Evolutionary conservation across 2,113 vertebrate genomes (phyloP).

Genomic region (Kryptolebias marmoratus): DNA sequence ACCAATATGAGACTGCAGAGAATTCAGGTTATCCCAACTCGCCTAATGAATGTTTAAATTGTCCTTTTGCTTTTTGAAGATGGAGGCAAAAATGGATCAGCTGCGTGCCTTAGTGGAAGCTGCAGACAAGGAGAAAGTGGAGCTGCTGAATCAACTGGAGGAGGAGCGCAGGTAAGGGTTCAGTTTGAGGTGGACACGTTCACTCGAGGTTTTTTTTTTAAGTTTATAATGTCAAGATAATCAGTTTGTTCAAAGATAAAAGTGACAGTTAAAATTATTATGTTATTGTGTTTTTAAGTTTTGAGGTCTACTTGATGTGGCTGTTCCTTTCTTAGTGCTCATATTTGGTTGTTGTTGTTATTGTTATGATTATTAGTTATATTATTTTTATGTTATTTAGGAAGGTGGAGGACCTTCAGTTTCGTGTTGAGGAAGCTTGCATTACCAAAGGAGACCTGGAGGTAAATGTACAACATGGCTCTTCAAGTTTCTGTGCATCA

Average conservation of each 20-base stretch:
- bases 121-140: conserved; percentile 95
- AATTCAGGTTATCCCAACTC: neutral
- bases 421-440: conserved; percentile 97
- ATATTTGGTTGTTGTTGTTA: neutral
- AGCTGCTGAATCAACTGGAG: conserved; percentile 95
- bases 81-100: conserved; percentile 98
- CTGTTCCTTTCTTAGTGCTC: neutral
- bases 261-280: neutral
- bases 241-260: no score
- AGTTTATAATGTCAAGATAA: neutral
- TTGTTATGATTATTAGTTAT: neutral
- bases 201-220: neutral
- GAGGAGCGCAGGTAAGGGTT: conserved; percentile 91
- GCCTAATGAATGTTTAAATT: neutral
- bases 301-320: neutral
- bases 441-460: conserved; percentile 99
- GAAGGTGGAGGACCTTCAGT: conserved; percentile 98
- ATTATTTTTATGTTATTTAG: conserved; percentile 75
- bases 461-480: conserved; percentile 82
- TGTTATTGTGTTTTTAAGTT: neutral
- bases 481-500: neutral
- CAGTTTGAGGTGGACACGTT: neutral
- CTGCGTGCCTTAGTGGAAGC: conserved; percentile 93
- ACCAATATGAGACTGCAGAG: neutral
- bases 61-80: conserved; percentile 78